Evolutionary conservation across 2,113 vertebrate species (phyloP), one percentile per base, ranked within the genome.

Genomic region (Aptenodytes forsteri): DNA sequence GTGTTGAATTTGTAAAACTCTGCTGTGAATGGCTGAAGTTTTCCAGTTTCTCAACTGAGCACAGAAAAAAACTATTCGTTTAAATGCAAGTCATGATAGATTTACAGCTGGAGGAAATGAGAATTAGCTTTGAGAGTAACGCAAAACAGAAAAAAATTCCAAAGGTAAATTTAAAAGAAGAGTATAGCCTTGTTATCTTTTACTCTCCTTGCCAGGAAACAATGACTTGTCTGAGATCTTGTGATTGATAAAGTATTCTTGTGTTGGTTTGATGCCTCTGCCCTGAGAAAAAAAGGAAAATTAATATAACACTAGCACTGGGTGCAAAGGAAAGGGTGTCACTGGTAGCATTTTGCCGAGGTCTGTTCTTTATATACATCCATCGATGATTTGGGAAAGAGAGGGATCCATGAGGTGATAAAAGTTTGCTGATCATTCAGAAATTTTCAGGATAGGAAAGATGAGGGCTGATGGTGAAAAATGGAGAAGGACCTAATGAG

Each of bases 101-200:
- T 97, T 96, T 96, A 88, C 55, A 93, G 79, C 50, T 77, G 58
- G 27, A 94, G 16, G 54, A 97, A 79, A 96, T 81, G 13, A 89
- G 73, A 96, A 96, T 90, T 97, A 97, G 49, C 54, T 94, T 95
- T 79, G 36, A 94, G 54, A 93, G 85, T 80, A 97, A 93, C 11
- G 18, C 8, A 83, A 52, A 88, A 56, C 40, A 90, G 61, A 29
- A 66, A 90, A 76, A 91, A 52, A n/a, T 32, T 10, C 50, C 32
- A 93, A 46, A 91, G 32, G 18, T 50, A 93, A 83, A 92, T 90
- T 82, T 94, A 77, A 81, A 96, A 80, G 36, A 66, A 58, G 17
- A 49, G 42, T 59, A 30, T 26, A 77, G 20, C 21, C 13, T 67
- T 73, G n/a, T 42, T 80, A 11, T 81, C 16, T 52, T 76, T 64